Conservation (phyloP, 2,797 vertebrate genomes). For the Protosalanx chinensis region DNA sequence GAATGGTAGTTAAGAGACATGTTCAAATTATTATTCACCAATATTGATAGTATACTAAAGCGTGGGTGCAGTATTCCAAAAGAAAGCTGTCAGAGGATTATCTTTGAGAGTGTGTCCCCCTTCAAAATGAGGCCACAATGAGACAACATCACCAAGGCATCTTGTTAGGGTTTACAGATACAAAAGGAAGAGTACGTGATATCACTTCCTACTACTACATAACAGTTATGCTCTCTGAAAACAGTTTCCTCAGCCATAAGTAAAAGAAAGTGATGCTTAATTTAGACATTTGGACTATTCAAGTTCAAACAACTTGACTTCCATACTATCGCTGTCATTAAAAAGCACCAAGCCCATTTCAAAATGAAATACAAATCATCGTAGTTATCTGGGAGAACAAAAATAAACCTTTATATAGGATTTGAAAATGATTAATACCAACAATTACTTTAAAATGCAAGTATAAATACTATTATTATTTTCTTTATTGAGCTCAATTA, state of each 20-base stretch:
- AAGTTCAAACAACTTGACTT: slow-evolving; percentile 22
- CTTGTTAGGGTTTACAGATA: slow-evolving; percentile 3
- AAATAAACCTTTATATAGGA: slow-evolving; percentile 66
- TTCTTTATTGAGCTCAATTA: too few relatives aligned
- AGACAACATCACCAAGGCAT: slow-evolving; percentile 18
- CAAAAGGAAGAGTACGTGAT: slow-evolving; percentile 44
- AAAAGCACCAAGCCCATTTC: slow-evolving; percentile 61
- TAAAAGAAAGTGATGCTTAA: slow-evolving; percentile 4
- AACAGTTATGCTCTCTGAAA: slow-evolving; percentile 36
- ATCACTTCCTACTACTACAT: slow-evolving; percentile 27
- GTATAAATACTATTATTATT: too few relatives aligned
- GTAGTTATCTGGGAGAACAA: slow-evolving; percentile 65
- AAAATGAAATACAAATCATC: slow-evolving; percentile 61
- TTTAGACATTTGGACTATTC: slow-evolving; percentile 7
- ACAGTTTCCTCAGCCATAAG: slow-evolving; percentile 31
- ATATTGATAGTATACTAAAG: slow-evolving; percentile 50
- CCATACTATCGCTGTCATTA: slow-evolving; percentile 16
- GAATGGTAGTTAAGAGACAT: slow-evolving; percentile 35
- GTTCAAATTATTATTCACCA: slow-evolving; percentile 48
- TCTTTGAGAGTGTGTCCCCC: slow-evolving; percentile 20
- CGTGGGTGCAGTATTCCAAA: slow-evolving; percentile 44
- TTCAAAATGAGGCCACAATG: slow-evolving; percentile 12
- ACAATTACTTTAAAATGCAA: slow-evolving; percentile 70
- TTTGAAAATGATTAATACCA: slow-evolving; percentile 73
- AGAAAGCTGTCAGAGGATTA: slow-evolving; percentile 15